phyloP scores from a whole-genome alignment of 2,888 invertebrate species.

The Idaea biselata region DNA sequence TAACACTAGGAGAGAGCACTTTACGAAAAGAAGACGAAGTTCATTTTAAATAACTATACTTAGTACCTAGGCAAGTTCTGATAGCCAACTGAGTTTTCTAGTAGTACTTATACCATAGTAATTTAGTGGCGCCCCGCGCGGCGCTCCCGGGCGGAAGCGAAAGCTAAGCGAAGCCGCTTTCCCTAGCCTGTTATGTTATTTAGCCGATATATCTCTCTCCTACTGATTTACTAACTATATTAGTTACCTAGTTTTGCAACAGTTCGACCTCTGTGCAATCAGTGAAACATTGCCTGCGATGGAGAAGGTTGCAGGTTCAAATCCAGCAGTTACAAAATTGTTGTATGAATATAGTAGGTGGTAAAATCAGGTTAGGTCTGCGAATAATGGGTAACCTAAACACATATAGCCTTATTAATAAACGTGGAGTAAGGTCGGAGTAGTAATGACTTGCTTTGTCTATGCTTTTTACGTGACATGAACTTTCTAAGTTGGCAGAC shows the following conservation, averaged over 20 bases:
- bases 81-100: constrained; percentile 11
- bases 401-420: too few species aligned
- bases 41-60: not conserved
- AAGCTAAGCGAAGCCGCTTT: constrained; percentile 47
- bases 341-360: too few species aligned
- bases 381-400: too few species aligned
- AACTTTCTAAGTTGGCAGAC: too few species aligned
- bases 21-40: not conserved
- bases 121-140: constrained; percentile 17
- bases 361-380: too few species aligned
- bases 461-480: too few species aligned
- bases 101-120: constrained; percentile 4
- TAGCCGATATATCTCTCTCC: not conserved
- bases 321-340: too few species aligned
- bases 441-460: too few species aligned
- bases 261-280: not conserved
- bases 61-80: not conserved
- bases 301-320: too few species aligned
- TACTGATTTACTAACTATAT: not conserved
- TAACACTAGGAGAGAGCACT: too few species aligned
- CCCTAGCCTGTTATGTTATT: constrained; percentile 19
- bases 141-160: constrained; percentile 62
- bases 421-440: too few species aligned
- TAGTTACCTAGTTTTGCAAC: not conserved
- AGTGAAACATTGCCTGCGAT: too few species aligned